phyloP scores from a whole-genome alignment of 2,113 vertebrate genomes.

The Dasyornis broadbenti region DNA sequence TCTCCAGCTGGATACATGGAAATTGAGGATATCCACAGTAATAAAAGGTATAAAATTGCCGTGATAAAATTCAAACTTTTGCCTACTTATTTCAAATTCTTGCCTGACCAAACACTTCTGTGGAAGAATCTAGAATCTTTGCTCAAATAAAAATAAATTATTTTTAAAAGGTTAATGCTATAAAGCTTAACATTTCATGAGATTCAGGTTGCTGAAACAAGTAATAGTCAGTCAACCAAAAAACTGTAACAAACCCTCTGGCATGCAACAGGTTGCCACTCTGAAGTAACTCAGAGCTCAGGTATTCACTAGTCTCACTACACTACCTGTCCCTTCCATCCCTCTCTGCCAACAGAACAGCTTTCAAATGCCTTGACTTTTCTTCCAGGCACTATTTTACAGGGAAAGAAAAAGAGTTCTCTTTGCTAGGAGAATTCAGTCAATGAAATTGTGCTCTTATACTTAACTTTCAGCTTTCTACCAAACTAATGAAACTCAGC shows the following conservation, averaged over 20 bases:
- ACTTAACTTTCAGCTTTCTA: not conserved
- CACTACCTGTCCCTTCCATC: no score
- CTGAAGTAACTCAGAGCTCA: not conserved
- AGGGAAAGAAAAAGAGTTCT: not conserved
- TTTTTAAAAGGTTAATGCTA: not conserved
- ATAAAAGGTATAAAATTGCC: not conserved
- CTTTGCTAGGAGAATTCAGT: not conserved
- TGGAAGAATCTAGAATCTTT: not conserved
- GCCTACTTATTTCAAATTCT: not conserved
- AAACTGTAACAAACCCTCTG: not conserved
- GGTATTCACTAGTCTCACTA: not conserved
- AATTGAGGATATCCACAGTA: not conserved
- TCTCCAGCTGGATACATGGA: not conserved
- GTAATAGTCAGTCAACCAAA: not conserved
- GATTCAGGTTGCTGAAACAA: not conserved
- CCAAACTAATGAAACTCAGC: not conserved
- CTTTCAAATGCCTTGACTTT: not conserved
- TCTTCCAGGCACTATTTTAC: not conserved
- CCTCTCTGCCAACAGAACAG: not conserved
- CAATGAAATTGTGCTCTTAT: not conserved
- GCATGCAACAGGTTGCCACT: not conserved
- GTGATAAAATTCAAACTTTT: not conserved
- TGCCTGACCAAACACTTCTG: not conserved
- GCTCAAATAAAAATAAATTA: not conserved
- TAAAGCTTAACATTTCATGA: not conserved